A percentile compares a stretch with the other conserved stretches of the same genome.
These are phyloP conservation scores for Hybognathus amarus DNA, from an alignment of 2,797 vertebrate genomes.

Conservation along the genomic window DNA sequence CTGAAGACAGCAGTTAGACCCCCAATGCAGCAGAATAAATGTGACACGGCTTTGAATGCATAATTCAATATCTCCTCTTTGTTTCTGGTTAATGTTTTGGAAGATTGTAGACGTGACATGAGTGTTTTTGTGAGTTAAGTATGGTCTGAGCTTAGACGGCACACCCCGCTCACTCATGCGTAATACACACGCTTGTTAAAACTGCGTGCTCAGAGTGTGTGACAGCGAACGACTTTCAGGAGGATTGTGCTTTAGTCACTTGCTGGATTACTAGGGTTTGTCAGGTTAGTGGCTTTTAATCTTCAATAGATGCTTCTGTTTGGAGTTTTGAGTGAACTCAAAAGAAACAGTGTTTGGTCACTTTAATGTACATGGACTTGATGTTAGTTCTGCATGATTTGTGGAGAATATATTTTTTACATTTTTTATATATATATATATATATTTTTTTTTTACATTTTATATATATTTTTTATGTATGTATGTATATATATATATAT, in stretches of 20 bases:
- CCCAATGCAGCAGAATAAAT: slow-evolving; percentile 75
- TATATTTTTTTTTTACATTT: too few species aligned
- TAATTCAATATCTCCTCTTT: slow-evolving; percentile 93
- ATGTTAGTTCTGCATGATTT: background rate
- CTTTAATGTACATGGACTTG: too few species aligned
- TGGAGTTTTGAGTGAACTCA: too few species aligned
- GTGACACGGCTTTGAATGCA: slow-evolving; percentile 72
- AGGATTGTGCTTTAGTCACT: background rate
- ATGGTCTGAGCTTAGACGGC: background rate
- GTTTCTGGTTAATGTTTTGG: slow-evolving; percentile 92
- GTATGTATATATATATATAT: too few species aligned
- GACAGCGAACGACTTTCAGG: background rate
- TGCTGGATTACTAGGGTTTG: background rate
- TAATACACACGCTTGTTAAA: background rate
- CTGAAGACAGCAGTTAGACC: slow-evolving; percentile 19
- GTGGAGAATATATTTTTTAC: too few species aligned
- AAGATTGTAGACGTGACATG: slow-evolving; percentile 86
- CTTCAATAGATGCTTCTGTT: too few species aligned
- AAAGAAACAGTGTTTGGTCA: too few species aligned
- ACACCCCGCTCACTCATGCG: background rate
- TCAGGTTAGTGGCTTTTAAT: background rate
- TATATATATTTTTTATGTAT: too few species aligned
- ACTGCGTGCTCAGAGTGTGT: background rate
- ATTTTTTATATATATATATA: too few species aligned
- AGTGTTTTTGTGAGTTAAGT: slow-evolving; percentile 55